Evolutionary conservation across 2,888 invertebrate genomes (phyloP), one percentile per base, ranked within the genome.

Genomic region (Gymnoscelis rufifasciata): DNA sequence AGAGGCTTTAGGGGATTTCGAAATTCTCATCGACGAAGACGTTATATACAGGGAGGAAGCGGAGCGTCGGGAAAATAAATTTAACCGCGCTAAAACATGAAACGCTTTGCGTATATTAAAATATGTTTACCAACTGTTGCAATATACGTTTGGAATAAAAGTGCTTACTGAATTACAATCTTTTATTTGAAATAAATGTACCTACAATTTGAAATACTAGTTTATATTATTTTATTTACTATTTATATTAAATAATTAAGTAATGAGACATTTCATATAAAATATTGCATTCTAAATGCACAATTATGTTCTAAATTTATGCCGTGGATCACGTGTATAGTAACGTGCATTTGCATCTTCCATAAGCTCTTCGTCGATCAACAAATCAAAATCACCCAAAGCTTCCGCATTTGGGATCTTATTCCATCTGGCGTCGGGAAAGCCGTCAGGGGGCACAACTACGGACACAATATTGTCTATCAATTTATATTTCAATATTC

Each of bases 401-500:
- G 93, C 91, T 59, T 95, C 95, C 1, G 89, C 78, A 2, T 87
- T 82, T 3, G 95, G 95, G 35, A 92, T 91, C 82, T 96, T 96
- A 75, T 95, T 94, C 96, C 96, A 96, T 55, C 94, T 91, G 1
- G 95, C 94, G 67, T 98, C 97, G 37, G 97, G 97, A 41, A 94
- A 88, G 37, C 97, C 97, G 63, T 94, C 94, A 0, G 96, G 94
- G 0, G 97, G 97, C 7, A 97, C 84, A 0, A 98, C 95, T 23
- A 97, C 93, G 7, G 96, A 95, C 50, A 98, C 90, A 54, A 98
- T 95, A 73, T 97, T 97, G 72, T 97, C 97, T 57, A 98, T 95
- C 38, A 98, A 88, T 83, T 97, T 97, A 67, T 97, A 95, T 78
- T 98, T 98, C 64, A 98, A 89, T 68, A 97, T 97, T 62, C 97